Base-by-base conservation (phyloP, 2,113 vertebrate genomes). In the Craseonycteris thonglongyai region DNA sequence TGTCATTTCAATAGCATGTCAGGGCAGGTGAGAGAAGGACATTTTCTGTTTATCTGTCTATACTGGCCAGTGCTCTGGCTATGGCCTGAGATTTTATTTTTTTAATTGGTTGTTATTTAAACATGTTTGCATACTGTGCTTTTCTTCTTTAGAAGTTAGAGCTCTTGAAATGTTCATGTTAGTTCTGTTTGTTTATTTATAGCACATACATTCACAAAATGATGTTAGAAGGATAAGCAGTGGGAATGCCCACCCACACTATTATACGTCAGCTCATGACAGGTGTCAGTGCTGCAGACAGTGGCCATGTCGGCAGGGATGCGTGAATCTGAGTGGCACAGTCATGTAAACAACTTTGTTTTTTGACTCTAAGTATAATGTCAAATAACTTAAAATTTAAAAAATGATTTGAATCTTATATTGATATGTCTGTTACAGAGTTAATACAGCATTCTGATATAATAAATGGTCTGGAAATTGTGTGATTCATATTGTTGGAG, bases 171-270 rank as follows among this genome's bases (percentile, higher is more conserved):
- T 90, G 22, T 11, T 1, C 45, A 0, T 26, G 14, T 88, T n/a
- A 51, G 24, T 79, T 87, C 28, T 38, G 45, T 82, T 83, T 58
- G 12, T 42, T 71, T 56, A 56, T 33, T 56, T 51, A n/a, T 26
- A 14, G 18, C 38, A 68, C 28, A 40, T 40, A 58, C 9, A 81
- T 40, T 69, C 80, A 47, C 5, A 45, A 47, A 38, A 49, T 49
- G 59, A 21, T 33, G 24, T 40, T 49, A 68, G 69, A 49, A 26
- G 49, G 26, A 58, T 66, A 54, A 71, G 6, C 45, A 4, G 13
- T 4, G 4, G 0, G 35, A 16, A 28, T 14, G 16, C 9, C 42
- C 15, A 2, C 38, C 33, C 4, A 6, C 6, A 26, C n/a, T n/a
- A n/a, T n/a, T n/a, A 9, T 38, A 3, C 51, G 51, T 14, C 51